Evolutionary conservation across 2,888 invertebrate genomes (phyloP), one percentile per base, ranked within the genome.

Genomic region (Carterocephalus palaemon): DNA sequence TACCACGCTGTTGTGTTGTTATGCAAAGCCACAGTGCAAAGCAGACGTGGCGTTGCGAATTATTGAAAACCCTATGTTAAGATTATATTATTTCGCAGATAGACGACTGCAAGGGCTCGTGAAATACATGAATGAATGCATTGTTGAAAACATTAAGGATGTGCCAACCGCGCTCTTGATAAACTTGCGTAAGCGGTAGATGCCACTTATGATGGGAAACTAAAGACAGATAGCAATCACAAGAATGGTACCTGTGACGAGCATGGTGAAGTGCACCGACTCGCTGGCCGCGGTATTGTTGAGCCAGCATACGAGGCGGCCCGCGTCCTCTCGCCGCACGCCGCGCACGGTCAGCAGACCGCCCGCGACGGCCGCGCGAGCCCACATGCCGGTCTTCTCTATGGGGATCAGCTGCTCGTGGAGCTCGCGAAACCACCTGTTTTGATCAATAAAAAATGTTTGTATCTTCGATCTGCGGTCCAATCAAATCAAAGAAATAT

Each of bases 251-350:
- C 93, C 92, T 74, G 93, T 93, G 49, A 95, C 93, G 56, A 91
- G 90, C 51, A 96, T 86, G 9, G 92, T 91, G 58, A 94, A 92
- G 64, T 93, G 90, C 31, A 93, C 91, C 26, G 92, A 92, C 69
- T 94, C 93, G 64, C 92, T 93, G 15, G 96, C 97, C 1, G 94
- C 93, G 4, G 94, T 93, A 75, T 97, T 97, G 83, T 95, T 96
- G 45, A 95, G 94, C 89, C 93, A 94, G 81, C 97, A 97, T 46
- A 94, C 90, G 82, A 96, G 96, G 59, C 93, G 91, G 36, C 96
- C 97, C 46, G 93, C 90, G 74, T 97, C 97, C 65, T 93, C 93
- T 38, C 92, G 83, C 48, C 92, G 82, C 62, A 92, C 90, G 68
- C 90, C 90, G 42, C 89, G 88, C 57, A 93, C 89, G 68, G 89